Percentiles rank a stretch among this genome's conserved stretches.
phyloP scores from a whole-genome alignment of 2,888 invertebrate genomes.

The Siphlonurus alternatus region DNA sequence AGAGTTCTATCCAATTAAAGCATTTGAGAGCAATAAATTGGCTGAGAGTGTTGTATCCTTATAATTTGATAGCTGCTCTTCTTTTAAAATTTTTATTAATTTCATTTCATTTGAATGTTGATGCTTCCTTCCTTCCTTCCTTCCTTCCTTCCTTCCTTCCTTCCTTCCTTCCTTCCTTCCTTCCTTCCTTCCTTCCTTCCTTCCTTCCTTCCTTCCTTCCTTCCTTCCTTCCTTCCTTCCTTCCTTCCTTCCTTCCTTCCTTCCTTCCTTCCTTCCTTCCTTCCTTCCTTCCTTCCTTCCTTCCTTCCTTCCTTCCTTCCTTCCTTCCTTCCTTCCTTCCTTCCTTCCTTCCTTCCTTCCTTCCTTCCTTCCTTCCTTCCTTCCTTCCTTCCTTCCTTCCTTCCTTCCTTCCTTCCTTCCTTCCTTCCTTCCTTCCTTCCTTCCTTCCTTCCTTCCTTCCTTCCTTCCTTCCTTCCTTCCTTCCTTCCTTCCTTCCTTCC shows the following conservation, averaged over 20 bases:
- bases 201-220: slow-evolving; percentile 7
- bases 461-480: slow-evolving; percentile 6
- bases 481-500: slow-evolving; percentile 7
- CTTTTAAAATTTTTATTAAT: too few relatives aligned
- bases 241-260: slow-evolving; percentile 8
- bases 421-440: slow-evolving; percentile 8
- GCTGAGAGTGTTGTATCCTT: too few relatives aligned
- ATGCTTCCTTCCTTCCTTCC: slow-evolving; percentile 8
- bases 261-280: slow-evolving; percentile 7
- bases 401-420: slow-evolving; percentile 7
- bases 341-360: slow-evolving; percentile 8
- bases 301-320: slow-evolving; percentile 7
- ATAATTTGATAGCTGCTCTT: too few relatives aligned
- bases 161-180: slow-evolving; percentile 6
- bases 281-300: slow-evolving; percentile 7
- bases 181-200: slow-evolving; percentile 7
- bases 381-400: slow-evolving; percentile 7
- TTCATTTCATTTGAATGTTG: too few relatives aligned
- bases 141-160: slow-evolving; percentile 8
- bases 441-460: slow-evolving; percentile 8
- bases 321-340: slow-evolving; percentile 7
- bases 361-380: slow-evolving; percentile 8
- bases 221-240: slow-evolving; percentile 7
- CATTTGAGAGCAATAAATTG: too few relatives aligned
- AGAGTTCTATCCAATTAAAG: too few relatives aligned